These are phyloP conservation scores for Muscidifurax raptorellus DNA, from an alignment of 1,140 invertebrate genomes.

Conservation along the genomic window DNA sequence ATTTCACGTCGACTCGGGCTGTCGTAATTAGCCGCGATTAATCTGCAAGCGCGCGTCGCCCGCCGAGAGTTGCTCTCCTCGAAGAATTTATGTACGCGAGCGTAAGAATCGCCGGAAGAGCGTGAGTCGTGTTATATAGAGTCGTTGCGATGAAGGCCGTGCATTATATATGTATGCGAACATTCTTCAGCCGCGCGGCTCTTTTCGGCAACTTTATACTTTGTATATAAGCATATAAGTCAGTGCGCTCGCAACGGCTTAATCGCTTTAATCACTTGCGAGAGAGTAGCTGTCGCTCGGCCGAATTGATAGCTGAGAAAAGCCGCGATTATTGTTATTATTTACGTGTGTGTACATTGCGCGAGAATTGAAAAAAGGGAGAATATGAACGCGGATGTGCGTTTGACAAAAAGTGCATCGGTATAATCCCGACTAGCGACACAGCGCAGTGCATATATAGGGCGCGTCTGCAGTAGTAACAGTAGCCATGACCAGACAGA, in stretches of 20 bases:
- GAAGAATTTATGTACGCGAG: not conserved
- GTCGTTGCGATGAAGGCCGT: too few relatives aligned
- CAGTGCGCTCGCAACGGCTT: conserved; percentile 15
- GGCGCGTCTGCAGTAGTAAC: conserved; percentile 2
- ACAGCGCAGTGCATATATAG: too few relatives aligned
- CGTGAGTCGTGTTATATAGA: too few relatives aligned
- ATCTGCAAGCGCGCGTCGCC: conserved; percentile 14
- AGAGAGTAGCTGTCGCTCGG: not conserved
- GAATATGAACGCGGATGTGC: too few relatives aligned
- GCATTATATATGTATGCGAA: not conserved
- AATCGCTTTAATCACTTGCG: conserved; percentile 24
- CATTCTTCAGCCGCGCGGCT: not conserved
- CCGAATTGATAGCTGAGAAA: not conserved
- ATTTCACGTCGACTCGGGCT: not conserved
- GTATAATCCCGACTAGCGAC: too few relatives aligned
- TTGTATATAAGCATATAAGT: conserved; percentile 3
- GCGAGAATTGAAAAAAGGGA: too few relatives aligned
- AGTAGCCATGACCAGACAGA: not conserved
- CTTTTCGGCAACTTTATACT: not conserved
- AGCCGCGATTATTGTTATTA: not conserved
- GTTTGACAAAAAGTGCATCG: not conserved
- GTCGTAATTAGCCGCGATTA: conserved; percentile 43
- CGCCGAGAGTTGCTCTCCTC: not conserved
- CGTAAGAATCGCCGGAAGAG: not conserved
- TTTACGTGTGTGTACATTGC: too few relatives aligned